Conservation (phyloP, 30 jellyfish, hydroid and myxozoan genomes). For the Sanderia malayensis region DNA sequence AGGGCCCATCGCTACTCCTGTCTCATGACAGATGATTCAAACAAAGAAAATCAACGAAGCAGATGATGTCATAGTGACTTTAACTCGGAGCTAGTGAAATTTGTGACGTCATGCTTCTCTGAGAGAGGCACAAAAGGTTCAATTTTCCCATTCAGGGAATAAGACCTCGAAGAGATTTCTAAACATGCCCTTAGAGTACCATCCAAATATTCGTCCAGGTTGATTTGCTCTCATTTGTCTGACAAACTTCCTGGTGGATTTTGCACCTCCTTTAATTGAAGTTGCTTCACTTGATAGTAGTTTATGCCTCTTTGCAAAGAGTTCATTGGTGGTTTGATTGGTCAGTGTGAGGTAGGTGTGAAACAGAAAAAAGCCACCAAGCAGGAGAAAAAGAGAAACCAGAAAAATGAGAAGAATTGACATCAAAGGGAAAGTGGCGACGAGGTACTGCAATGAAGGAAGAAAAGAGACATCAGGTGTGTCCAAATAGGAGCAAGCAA, state of each 20-base stretch:
- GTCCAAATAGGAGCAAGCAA: no score
- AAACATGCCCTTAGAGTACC: constrained; percentile 62
- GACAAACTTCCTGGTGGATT: background rate
- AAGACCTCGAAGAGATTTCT: constrained; percentile 57
- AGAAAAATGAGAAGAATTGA: constrained; percentile 62
- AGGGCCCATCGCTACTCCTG: no score
- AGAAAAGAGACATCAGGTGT: no score
- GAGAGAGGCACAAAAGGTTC: no score
- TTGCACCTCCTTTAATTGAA: constrained; percentile 12
- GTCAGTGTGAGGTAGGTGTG: constrained; percentile 64
- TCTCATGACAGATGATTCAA: no score
- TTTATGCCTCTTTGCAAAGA: constrained; percentile 12
- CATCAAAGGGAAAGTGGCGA: constrained; percentile 69
- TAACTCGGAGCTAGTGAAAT: no score
- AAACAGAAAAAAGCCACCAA: constrained; percentile 50
- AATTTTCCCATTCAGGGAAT: constrained; percentile 32
- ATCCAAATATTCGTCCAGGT: constrained; percentile 39
- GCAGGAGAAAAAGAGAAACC: constrained; percentile 61
- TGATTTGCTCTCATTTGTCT: background rate
- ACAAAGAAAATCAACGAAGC: no score
- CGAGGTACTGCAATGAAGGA: constrained; percentile 70
- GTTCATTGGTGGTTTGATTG: constrained; percentile 81
- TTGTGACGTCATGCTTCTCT: no score
- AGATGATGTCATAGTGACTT: no score
- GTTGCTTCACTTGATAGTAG: background rate